These are phyloP conservation scores for Melierax canorus DNA, from an alignment of 2,113 vertebrate genomes.

Conservation along the genomic window DNA sequence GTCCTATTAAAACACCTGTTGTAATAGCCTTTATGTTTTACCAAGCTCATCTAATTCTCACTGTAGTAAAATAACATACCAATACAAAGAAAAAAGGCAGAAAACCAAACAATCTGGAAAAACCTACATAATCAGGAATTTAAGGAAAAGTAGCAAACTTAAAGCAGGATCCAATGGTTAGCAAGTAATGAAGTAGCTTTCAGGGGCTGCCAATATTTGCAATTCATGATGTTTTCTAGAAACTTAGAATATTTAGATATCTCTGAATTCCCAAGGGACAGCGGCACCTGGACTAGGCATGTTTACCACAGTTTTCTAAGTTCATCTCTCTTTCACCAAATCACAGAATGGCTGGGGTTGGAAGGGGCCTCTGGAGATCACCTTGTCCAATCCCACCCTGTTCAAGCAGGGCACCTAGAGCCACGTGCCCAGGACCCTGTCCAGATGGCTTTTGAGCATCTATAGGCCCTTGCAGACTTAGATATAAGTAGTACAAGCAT, in stretches of 20 bases:
- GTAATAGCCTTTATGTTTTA: neutral
- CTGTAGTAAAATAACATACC: neutral
- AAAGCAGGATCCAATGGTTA: neutral
- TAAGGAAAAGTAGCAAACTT: neutral
- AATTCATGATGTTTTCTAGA: neutral
- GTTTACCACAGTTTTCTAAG: neutral
- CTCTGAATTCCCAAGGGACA: neutral
- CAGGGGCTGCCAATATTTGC: neutral
- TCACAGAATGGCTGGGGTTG: neutral
- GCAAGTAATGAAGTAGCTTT: neutral
- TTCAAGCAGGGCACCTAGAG: neutral
- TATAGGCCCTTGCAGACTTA: neutral
- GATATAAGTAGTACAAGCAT: neutral
- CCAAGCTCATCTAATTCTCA: neutral
- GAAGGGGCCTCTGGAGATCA: neutral
- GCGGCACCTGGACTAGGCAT: accelerated
- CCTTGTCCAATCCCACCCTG: accelerated
- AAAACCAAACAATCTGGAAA: neutral
- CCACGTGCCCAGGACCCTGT: neutral
- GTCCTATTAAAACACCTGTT: neutral
- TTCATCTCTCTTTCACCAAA: neutral
- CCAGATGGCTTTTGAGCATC: neutral
- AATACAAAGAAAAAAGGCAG: neutral
- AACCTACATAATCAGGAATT: neutral
- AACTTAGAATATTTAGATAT: neutral